A percentile compares a stretch with the other conserved stretches of the same genome.
Evolutionary conservation across 2,888 invertebrate genomes (phyloP).

Genomic region (Sabellastarte sp.): DNA sequence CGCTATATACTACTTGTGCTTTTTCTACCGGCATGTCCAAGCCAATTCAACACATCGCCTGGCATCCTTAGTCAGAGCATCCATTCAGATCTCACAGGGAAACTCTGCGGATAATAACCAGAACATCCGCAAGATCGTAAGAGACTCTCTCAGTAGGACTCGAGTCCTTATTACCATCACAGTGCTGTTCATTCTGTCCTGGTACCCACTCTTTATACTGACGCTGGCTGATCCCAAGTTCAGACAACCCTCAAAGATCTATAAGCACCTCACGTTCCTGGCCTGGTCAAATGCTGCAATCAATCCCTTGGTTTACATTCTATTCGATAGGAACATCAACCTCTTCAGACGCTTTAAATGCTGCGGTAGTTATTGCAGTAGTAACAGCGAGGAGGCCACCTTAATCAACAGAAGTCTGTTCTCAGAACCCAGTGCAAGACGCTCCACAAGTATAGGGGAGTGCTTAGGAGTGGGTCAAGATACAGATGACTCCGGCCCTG

Average conservation of each 20-base stretch:
- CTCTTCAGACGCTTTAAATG: slow-evolving; percentile 31
- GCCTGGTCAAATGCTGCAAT: slow-evolving; percentile 57
- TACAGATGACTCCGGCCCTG: not conserved
- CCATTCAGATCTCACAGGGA: slow-evolving; percentile 44
- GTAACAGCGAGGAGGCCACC: not conserved
- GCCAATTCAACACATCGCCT: slow-evolving; percentile 37
- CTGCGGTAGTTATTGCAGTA: not conserved
- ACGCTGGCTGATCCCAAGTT: slow-evolving; percentile 54
- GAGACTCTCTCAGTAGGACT: slow-evolving; percentile 50
- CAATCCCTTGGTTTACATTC: slow-evolving; percentile 54
- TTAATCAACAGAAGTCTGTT: not conserved
- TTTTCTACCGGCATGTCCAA: slow-evolving; percentile 56
- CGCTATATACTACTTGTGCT: slow-evolving; percentile 50
- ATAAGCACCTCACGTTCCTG: slow-evolving; percentile 56
- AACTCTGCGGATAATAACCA: slow-evolving; percentile 26
- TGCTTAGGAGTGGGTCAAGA: too few relatives aligned
- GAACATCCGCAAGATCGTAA: slow-evolving; percentile 35
- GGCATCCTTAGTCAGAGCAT: slow-evolving; percentile 45
- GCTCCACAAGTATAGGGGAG: not conserved
- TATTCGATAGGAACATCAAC: slow-evolving; percentile 55
- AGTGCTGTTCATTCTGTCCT: slow-evolving; percentile 50
- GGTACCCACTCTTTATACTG: slow-evolving; percentile 57
- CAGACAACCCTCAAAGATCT: slow-evolving; percentile 51
- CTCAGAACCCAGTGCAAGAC: slow-evolving; percentile 11
- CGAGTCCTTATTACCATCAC: slow-evolving; percentile 53